phyloP scores from a whole-genome alignment of 2,888 invertebrate species.

The Drosophila robusta region DNA sequence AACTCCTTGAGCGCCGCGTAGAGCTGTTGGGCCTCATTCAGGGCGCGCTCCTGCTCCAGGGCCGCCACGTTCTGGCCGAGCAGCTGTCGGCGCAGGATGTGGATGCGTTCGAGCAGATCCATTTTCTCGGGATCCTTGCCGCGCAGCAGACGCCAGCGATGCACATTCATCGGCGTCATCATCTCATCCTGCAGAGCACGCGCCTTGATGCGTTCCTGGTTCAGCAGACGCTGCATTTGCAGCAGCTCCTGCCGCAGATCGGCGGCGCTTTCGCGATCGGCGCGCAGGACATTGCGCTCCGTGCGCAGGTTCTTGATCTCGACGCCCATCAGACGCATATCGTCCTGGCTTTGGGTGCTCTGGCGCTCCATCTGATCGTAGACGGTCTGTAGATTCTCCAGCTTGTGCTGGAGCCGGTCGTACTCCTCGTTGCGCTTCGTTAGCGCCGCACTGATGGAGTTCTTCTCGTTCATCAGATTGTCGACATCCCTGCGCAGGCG shows the following conservation, averaged over 20 bases:
- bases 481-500: conserved; percentile 91
- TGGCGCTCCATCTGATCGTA: conserved; percentile 90
- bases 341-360: conserved; percentile 92
- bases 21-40: conserved; percentile 82
- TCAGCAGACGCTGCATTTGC: conserved; percentile 91
- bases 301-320: conserved; percentile 93
- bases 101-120: conserved; percentile 92
- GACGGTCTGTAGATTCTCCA: conserved; percentile 91
- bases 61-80: conserved; percentile 81
- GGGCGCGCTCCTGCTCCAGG: conserved; percentile 80
- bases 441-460: conserved; percentile 92
- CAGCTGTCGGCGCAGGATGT: conserved; percentile 87
- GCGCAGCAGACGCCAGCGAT: conserved; percentile 94
- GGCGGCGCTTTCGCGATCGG: conserved; percentile 91
- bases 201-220: conserved; percentile 92
- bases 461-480: conserved; percentile 90
- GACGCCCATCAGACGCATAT: conserved; percentile 92
- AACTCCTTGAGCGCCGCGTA: conserved; percentile 83
- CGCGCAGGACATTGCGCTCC: conserved; percentile 89
- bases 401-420: conserved; percentile 91
- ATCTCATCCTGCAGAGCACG: conserved; percentile 95
- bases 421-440: conserved; percentile 94
- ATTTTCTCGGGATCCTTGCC: conserved; percentile 94
- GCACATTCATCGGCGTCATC: conserved; percentile 96
- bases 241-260: conserved; percentile 91